Evolutionary conservation across 1,140 invertebrate species (phyloP), one percentile per base, ranked within the genome.

Genomic region (Palaemon carinicauda): DNA sequence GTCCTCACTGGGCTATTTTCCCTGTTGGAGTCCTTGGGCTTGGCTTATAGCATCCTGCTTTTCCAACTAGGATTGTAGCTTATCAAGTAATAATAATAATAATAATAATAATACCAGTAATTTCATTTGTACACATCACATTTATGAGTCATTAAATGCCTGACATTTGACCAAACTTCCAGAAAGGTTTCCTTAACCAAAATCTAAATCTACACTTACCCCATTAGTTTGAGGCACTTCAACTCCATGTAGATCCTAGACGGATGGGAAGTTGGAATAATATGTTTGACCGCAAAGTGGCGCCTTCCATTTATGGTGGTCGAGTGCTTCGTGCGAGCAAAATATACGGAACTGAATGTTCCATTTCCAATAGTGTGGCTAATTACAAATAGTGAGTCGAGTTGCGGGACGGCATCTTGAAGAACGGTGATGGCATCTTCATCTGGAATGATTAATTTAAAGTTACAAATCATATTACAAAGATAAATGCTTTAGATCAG

Each of bases 261-360:
- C 10, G 87, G 87, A 69, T 88, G 87, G 19, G 87, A 88, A 17
- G 87, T 88, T 21, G 87, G 87, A 21, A 88, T 79, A 7, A 88
- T 88, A 75, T 88, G 87, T 53, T 88, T 88, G 53, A 88, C 69
- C 14, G 87, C 87, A 75, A 74, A 84, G 78, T 83, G 74, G 41
- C 80, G 73, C 17, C 52, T 29, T n/a, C 74, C 74, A 27, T 51
- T 74, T 41, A 74, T 69, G 81, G 51, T 69, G 21, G 52, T 53
- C 17, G 14, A 71, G 78, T 71, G 52, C 33, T 84, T 88, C 54
- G 87, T 77, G 54, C 74, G 75, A n/a, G 65, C 87, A 51, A 88
- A 65, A 71, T 88, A 88, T 12, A 88, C 87, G 14, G 80, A 83
- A 52, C 87, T 88, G 75, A 88, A 88, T 31, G 88, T 89, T 9